Base-by-base conservation (phyloP, 2,113 vertebrate genomes). In the Vicugna pacos region DNA sequence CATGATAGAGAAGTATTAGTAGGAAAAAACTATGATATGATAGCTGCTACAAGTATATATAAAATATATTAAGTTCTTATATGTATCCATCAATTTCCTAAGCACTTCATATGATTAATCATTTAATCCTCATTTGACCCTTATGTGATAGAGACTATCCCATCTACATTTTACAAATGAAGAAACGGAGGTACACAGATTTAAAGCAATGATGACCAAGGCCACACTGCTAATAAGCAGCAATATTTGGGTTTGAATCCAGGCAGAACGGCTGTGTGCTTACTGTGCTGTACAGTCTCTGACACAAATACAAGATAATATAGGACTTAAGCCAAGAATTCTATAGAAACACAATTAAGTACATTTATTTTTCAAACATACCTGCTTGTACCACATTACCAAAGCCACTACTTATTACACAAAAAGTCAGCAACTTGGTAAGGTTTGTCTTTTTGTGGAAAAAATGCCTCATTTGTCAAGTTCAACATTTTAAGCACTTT, bases 401-500 rank as follows among this genome's bases (percentile, higher is more conserved):
- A 3, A 85, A 92, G 17, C 20, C 28, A 67, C 73, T 95, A 89
- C 35, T 77, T 72, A 87, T 50, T 89, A 83, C 1, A n/a, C 2
- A 58, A 17, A 91, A 69, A 73, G 12, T 42, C 52, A 94, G 24
- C 38, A 69, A 86, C 72, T 38, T 58, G 38, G 9, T 54, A 62
- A 77, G n/a, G 7, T 17, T 92, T 60, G 3, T 20, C 35, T 58
- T 72, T 81, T 91, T 16, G 28, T 81, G 24, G 4, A 2, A 17
- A 81, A 72, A 73, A 65, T 11, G 5, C 1, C 7, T 81, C 24
- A 52, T 13, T 96, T 42, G 8, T 67, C 42, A 87, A 92, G 35
- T 82, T 75, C 26, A 94, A 62, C 26, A 80, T 91, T 84, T 93
- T 75, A 96, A 76, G 20, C 38, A 91, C 2, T 32, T 81, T 54